Conservation (phyloP, 2,888 invertebrate genomes). For the Onthophagus sagittarius region DNA sequence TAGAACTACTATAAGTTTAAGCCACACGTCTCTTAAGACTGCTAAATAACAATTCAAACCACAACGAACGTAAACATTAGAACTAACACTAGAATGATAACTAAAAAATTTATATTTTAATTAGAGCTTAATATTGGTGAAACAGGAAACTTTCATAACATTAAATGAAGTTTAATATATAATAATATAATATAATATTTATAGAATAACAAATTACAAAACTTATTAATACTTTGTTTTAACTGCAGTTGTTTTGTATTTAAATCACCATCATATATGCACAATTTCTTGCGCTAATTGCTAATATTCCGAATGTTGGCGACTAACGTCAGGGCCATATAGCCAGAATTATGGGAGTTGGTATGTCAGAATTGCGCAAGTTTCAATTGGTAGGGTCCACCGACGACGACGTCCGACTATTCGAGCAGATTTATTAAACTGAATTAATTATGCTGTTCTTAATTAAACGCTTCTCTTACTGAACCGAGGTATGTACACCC, state of each 20-base stretch:
- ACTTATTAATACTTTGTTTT: neutral
- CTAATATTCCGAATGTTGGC: neutral
- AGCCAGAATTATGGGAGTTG: constrained; percentile 3
- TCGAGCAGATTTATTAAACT: constrained; percentile 2
- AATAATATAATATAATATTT: too few species aligned
- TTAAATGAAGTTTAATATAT: too few species aligned
- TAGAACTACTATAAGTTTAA: too few species aligned
- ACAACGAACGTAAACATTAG: too few species aligned
- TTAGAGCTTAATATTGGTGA: too few species aligned
- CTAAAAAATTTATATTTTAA: too few species aligned
- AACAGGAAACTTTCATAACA: too few species aligned
- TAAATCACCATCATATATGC: neutral
- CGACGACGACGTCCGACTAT: constrained; percentile 1
- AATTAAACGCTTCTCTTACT: constrained; percentile 3
- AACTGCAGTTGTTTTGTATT: neutral
- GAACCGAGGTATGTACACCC: neutral
- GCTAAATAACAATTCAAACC: too few species aligned
- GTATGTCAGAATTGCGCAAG: neutral
- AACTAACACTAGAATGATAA: too few species aligned
- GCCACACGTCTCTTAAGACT: too few species aligned
- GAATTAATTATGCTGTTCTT: constrained; percentile 7
- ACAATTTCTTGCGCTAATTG: constrained; percentile 4
- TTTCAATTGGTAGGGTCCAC: constrained; percentile 3
- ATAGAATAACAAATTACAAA: neutral
- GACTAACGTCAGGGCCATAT: constrained; percentile 6